A percentile compares a stretch with the other conserved stretches of the same genome.
These are phyloP conservation scores for Himalopsyche kuldschensis DNA, from an alignment of 2,888 invertebrate genomes.

Conservation along the genomic window DNA sequence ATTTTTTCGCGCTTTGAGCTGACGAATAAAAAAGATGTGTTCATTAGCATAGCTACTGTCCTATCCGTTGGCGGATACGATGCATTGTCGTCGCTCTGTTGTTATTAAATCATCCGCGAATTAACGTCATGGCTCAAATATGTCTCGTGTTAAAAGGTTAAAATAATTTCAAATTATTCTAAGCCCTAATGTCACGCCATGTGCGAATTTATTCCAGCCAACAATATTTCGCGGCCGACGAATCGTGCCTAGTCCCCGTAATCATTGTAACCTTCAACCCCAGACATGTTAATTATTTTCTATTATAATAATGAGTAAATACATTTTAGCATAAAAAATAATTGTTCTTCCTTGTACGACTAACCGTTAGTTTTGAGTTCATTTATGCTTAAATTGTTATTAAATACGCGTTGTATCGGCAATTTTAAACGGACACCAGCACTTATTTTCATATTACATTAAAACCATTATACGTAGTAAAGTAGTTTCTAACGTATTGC, in stretches of 20 bases:
- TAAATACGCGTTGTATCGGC: too few species aligned
- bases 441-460: too few species aligned
- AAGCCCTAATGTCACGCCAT: neutral
- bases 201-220: neutral
- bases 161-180: neutral
- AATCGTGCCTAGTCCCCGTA: neutral
- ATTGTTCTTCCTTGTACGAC: neutral
- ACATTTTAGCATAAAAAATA: neutral
- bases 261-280: neutral
- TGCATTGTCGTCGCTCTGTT: neutral
- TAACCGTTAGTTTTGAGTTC: too few species aligned
- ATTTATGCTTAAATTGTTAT: too few species aligned
- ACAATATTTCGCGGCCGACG: neutral
- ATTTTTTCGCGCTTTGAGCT: too few species aligned
- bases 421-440: too few species aligned
- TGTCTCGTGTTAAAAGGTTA: neutral
- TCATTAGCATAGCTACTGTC: neutral
- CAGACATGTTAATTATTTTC: neutral
- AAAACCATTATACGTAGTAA: too few species aligned
- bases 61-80: neutral
- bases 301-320: neutral
- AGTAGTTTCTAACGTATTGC: too few species aligned
- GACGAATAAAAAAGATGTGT: too few species aligned
- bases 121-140: neutral
- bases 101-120: neutral